A percentile compares a stretch with the other conserved stretches of the same genome.
phyloP scores from a whole-genome alignment of 1,140 invertebrate genomes.

The Sitobion miscanthi region DNA sequence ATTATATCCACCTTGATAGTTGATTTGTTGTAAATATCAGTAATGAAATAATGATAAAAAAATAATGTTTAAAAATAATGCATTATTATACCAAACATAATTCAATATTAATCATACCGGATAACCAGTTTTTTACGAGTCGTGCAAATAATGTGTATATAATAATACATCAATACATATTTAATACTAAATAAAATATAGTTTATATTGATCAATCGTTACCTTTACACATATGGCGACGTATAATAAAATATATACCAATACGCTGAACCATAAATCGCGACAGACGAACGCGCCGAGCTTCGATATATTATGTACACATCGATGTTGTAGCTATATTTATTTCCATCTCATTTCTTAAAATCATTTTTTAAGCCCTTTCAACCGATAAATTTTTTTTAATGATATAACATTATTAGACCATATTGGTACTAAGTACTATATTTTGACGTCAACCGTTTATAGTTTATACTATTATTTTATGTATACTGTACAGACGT shows the following conservation, averaged over 20 bases:
- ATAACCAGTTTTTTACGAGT: constrained; percentile 24
- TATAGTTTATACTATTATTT: not conserved
- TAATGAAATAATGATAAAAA: constrained; percentile 21
- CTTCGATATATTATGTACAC: not conserved
- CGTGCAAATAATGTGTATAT: not conserved
- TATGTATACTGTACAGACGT: no score
- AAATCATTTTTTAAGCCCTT: not conserved
- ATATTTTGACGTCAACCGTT: not conserved
- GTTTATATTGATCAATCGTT: not conserved
- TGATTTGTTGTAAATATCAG: constrained; percentile 1
- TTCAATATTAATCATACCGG: not conserved
- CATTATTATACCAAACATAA: constrained; percentile 17
- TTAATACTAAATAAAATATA: not conserved
- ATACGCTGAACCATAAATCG: not conserved
- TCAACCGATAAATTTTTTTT: not conserved
- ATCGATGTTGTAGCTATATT: not conserved
- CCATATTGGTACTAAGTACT: not conserved
- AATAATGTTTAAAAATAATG: not conserved
- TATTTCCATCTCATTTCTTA: not conserved
- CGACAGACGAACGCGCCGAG: not conserved
- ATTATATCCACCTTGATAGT: constrained; percentile 7
- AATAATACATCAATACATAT: not conserved
- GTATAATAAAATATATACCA: not conserved
- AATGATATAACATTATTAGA: not conserved
- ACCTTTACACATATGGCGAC: not conserved